Percentiles rank a stretch among this genome's conserved stretches.
These are phyloP conservation scores for Lithophane semibrunnea DNA, from an alignment of 2,888 invertebrate species.

Conservation along the genomic window DNA sequence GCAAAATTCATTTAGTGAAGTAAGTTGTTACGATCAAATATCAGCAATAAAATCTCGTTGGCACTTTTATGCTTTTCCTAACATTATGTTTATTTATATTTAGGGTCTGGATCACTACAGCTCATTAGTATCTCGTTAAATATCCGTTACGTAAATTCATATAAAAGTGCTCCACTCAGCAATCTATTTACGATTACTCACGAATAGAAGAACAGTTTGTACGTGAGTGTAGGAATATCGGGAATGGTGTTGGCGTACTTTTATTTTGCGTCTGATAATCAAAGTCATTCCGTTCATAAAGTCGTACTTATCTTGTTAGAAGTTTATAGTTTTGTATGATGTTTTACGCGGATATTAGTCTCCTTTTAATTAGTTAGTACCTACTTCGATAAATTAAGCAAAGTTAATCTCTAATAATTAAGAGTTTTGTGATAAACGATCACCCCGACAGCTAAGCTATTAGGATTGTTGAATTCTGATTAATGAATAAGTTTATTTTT, in stretches of 20 bases:
- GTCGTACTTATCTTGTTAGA: conserved; percentile 3
- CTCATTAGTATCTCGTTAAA: conserved; percentile 60
- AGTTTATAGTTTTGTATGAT: conserved; percentile 24
- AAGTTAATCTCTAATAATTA: conserved; percentile 52
- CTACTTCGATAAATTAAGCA: conserved; percentile 43
- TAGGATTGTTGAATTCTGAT: conserved; percentile 17
- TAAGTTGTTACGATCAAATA: conserved; percentile 43
- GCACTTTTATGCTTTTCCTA: conserved; percentile 48
- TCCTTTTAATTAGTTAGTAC: conserved; percentile 37
- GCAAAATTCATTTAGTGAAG: conserved; percentile 36
- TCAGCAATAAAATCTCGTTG: conserved; percentile 44
- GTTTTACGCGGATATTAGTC: conserved; percentile 32
- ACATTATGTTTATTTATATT: conserved; percentile 50
- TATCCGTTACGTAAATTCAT: conserved; percentile 47
- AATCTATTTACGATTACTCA: conserved; percentile 46
- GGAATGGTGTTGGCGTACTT: conserved; percentile 32
- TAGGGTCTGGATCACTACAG: conserved; percentile 31
- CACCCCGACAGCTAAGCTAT: conserved; percentile 23
- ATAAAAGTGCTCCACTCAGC: conserved; percentile 41
- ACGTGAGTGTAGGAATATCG: conserved; percentile 19
- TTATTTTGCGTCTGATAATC: conserved; percentile 14
- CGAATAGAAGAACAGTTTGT: conserved; percentile 43
- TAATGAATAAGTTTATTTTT: conserved; percentile 3
- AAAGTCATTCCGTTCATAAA: conserved; percentile 12
- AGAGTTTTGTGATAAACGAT: conserved; percentile 51